Conservation (phyloP, 1,140 invertebrate species). For the Nomia melanderi region DNA sequence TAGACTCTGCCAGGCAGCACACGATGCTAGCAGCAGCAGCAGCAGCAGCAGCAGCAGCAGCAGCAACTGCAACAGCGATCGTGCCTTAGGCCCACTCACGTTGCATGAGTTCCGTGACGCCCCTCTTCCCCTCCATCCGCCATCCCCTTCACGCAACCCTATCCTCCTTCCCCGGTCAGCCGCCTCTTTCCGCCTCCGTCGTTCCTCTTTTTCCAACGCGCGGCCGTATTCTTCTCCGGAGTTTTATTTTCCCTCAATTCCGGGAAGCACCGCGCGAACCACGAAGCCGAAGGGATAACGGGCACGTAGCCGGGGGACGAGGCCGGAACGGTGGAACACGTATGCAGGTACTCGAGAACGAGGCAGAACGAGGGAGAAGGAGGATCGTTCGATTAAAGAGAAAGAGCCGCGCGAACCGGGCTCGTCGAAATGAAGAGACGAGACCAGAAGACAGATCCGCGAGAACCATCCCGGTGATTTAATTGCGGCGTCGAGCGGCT, state of each 20-base stretch:
- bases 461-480: constrained; percentile 61
- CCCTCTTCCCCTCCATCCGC: constrained; percentile 57
- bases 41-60: constrained; percentile 48
- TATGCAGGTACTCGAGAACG: too few species aligned
- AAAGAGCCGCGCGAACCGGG: not conserved
- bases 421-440: constrained; percentile 50
- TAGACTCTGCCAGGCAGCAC: constrained; percentile 38
- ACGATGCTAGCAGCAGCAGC: constrained; percentile 31
- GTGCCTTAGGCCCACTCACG: constrained; percentile 74
- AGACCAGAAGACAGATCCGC: constrained; percentile 34
- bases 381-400: constrained; percentile 1
- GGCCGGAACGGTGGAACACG: constrained; percentile 44
- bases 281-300: constrained; percentile 52
- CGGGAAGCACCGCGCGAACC: constrained; percentile 62
- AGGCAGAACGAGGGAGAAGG: too few species aligned
- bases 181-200: constrained; percentile 36
- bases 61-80: constrained; percentile 64
- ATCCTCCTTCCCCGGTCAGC: constrained; percentile 14
- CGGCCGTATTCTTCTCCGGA: constrained; percentile 56
- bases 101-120: constrained; percentile 79
- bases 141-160: constrained; percentile 19
- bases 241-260: constrained; percentile 74
- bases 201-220: constrained; percentile 44
- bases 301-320: constrained; percentile 40
- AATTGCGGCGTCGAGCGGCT: constrained; percentile 55